Conservation (phyloP, 2,113 vertebrate species). For the Nothoprocta perdicaria region DNA sequence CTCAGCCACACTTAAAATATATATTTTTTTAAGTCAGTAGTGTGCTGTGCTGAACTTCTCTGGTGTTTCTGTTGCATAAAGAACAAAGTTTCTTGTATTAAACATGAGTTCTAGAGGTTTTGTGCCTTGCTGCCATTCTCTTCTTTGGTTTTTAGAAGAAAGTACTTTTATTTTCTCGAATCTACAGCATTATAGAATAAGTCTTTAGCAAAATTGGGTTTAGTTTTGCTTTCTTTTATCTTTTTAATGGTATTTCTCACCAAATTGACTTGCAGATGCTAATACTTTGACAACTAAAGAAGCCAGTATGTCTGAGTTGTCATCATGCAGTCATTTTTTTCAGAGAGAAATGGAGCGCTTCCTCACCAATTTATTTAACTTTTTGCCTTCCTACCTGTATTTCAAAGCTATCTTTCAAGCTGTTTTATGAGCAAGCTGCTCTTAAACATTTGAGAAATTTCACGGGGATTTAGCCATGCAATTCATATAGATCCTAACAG, state of each 20-base stretch:
- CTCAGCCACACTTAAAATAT: neutral
- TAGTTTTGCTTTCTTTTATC: constrained; percentile 38
- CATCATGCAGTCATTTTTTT: constrained; percentile 34
- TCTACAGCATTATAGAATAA: neutral
- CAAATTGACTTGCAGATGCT: constrained; percentile 27
- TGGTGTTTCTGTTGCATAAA: neutral
- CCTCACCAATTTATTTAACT: constrained; percentile 17
- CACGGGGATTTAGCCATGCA: constrained; percentile 20
- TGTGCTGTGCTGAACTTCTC: neutral
- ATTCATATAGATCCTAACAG: neutral
- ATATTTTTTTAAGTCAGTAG: neutral
- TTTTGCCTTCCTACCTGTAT: constrained; percentile 6
- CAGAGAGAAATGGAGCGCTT: constrained; percentile 1
- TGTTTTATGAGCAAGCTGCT: neutral
- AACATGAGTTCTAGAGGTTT: neutral
- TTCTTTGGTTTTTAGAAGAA: neutral
- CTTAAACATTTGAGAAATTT: constrained; percentile 40
- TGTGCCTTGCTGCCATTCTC: neutral
- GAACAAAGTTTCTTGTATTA: neutral
- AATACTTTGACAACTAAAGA: constrained; percentile 54
- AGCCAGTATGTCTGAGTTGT: neutral
- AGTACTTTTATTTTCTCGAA: neutral
- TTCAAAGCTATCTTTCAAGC: constrained; percentile 12
- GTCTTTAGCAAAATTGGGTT: constrained; percentile 7
- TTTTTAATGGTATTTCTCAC: constrained; percentile 26